Percentiles rank a stretch among this genome's conserved stretches.
Evolutionary conservation across 2,113 vertebrate species (phyloP).

Genomic region (Sebastes fasciatus): DNA sequence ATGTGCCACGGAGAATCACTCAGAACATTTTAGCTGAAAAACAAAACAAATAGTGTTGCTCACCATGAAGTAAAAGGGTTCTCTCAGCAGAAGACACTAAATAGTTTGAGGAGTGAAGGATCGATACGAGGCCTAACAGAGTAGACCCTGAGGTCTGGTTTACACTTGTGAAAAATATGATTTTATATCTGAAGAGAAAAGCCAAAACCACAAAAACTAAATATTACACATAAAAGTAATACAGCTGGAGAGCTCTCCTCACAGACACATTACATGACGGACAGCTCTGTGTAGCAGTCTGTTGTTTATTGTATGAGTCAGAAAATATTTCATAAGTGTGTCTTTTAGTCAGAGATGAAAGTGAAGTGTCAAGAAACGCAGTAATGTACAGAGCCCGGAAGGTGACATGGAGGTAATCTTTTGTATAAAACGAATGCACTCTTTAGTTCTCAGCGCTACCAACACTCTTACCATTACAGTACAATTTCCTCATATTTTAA

Average conservation of each 20-base stretch:
- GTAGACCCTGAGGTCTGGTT: constrained; percentile 22
- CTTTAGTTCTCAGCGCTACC: too few species aligned
- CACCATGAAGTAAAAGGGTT: constrained; percentile 57
- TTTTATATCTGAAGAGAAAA: constrained; percentile 33
- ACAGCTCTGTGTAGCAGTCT: background rate
- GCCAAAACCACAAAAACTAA: constrained; percentile 23
- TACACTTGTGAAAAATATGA: constrained; percentile 37
- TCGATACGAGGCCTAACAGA: constrained; percentile 49
- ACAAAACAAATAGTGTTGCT: constrained; percentile 55
- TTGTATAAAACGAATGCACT: too few species aligned
- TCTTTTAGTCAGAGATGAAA: background rate
- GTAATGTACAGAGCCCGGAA: background rate
- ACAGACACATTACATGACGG: constrained; percentile 12
- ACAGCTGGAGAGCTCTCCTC: constrained; percentile 22
- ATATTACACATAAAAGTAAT: constrained; percentile 25
- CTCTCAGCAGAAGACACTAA: constrained; percentile 50
- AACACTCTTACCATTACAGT: too few species aligned
- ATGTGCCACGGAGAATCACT: constrained; percentile 62
- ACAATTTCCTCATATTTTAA: too few species aligned
- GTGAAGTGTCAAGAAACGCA: background rate
- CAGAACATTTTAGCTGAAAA: constrained; percentile 61
- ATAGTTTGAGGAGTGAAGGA: constrained; percentile 54
- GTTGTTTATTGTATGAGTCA: constrained; percentile 10
- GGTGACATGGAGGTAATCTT: too few species aligned
- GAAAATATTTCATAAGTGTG: background rate